Base-by-base conservation (phyloP, 2,113 vertebrate genomes). In the Melanocharis versteri region DNA sequence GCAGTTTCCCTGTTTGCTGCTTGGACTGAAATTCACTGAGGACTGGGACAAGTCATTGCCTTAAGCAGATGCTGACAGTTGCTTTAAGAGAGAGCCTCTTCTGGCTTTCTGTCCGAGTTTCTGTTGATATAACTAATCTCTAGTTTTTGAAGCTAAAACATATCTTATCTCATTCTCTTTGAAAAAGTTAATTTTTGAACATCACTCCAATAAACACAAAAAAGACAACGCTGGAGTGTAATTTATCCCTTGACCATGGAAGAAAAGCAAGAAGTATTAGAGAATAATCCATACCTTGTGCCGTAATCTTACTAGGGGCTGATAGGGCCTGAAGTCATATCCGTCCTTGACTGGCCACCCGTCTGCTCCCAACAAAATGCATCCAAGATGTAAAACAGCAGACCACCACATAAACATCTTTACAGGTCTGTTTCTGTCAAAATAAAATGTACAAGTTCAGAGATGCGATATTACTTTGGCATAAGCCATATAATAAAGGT, bases 361-460 rank as follows among this genome's bases (percentile, higher is more conserved):
- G 2, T 98, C 97, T 76, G 96, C 92, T 72, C 88, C 93, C 96
- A 97, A 64, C 24, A 97, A 96, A 95, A 97, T 47, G 87, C 93
- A 97, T 96, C 97, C 98, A 95, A 98, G 93, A 87, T 98, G 92
- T 80, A 97, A 96, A 97, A 93, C 60, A 89, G 95, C 11, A 40
- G 97, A 95, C 97, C 97, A 98, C 93, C 90, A 94, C 93, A 96
- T 97, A 92, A 95, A 96, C 98, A 98, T 98, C 89, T 94, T 98
- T 97, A 94, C 73, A 83, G 92, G 75, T 89, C 88, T 94, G 70
- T 51, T 96, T 81, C 98, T 98, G 96, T 89, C 40, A 96, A 97
- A 97, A 97, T 69, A 94, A 96, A 97, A 97, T 31, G 8, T 22
- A 81, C 64, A 31, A 66, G 37, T 85, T 98, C 51, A 97, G 76